phyloP scores from a whole-genome alignment of 2,113 vertebrate genomes.

The Ctenodactylus gundi region DNA sequence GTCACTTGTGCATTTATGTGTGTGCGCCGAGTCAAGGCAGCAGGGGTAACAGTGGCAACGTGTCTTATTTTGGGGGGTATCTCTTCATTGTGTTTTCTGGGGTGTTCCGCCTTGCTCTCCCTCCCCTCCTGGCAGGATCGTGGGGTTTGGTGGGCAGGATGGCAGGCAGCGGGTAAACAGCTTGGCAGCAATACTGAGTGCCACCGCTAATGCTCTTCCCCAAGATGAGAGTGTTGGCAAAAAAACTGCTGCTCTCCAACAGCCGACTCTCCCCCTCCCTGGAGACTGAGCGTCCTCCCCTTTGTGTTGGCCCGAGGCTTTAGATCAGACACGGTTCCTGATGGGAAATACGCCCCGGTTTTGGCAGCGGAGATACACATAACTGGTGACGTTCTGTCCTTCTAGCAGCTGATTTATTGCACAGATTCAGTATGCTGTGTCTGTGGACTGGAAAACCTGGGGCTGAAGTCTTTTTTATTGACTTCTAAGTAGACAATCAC shows the following conservation, averaged over 20 bases:
- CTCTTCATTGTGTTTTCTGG: conserved; percentile 18
- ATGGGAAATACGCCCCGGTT: conserved; percentile 55
- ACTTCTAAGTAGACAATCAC: conserved; percentile 38
- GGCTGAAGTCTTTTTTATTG: conserved; percentile 39
- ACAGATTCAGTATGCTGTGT: neutral
- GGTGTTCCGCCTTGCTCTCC: neutral
- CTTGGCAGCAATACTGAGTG: neutral
- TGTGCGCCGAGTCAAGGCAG: neutral
- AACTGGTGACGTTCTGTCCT: conserved; percentile 20
- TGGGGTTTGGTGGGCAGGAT: neutral
- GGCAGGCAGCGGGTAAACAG: conserved; percentile 5
- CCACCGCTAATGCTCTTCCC: neutral
- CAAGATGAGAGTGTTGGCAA: conserved; percentile 37
- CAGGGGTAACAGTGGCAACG: neutral
- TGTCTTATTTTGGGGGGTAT: neutral
- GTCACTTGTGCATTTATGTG: neutral
- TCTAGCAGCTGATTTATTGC: conserved; percentile 41
- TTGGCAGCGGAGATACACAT: conserved; percentile 29
- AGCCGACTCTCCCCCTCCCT: neutral
- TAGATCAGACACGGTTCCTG: conserved; percentile 32
- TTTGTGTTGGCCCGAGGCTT: conserved; percentile 23
- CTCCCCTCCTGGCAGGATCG: neutral
- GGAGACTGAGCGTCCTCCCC: conserved; percentile 45
- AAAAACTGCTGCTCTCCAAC: neutral
- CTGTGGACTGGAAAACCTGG: conserved; percentile 39